Percentiles rank a stretch among this genome's conserved stretches.
These are phyloP conservation scores for Sturnus vulgaris DNA, from an alignment of 2,113 vertebrate genomes.

Conservation along the genomic window DNA sequence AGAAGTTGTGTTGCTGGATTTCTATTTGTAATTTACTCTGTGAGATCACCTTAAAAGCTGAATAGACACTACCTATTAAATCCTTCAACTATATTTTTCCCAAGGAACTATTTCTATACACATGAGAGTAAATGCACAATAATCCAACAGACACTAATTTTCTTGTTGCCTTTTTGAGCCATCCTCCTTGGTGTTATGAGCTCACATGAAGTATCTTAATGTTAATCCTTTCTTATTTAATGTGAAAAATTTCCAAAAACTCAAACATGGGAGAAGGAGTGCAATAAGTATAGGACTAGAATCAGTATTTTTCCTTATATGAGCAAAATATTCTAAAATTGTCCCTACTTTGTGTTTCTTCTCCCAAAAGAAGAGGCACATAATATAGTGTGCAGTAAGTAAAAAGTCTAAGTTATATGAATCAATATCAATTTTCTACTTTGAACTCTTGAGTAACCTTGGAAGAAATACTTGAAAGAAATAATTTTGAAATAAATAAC, in stretches of 20 bases:
- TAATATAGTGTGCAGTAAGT: background rate
- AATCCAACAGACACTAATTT: background rate
- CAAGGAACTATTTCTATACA: background rate
- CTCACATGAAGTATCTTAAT: background rate
- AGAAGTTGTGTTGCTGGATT: background rate
- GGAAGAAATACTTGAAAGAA: background rate
- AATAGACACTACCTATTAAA: background rate
- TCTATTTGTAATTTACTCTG: background rate
- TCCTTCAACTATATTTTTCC: background rate
- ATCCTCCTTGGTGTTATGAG: background rate
- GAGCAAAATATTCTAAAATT: background rate
- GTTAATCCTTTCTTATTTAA: background rate
- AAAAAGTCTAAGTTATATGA: background rate
- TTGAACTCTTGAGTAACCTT: background rate
- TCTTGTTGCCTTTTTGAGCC: background rate
- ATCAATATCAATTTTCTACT: background rate
- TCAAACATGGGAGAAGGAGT: background rate
- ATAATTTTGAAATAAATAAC: background rate
- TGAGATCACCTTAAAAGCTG: background rate
- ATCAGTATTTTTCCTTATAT: background rate
- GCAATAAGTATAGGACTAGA: background rate
- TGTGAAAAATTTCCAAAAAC: background rate
- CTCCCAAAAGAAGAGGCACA: background rate
- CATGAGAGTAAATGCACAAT: background rate
- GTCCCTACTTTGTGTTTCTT: background rate